A percentile compares a stretch with the other conserved stretches of the same genome.
Evolutionary conservation across 2,113 vertebrate genomes (phyloP).

Genomic region (Pteruthius melanotis): DNA sequence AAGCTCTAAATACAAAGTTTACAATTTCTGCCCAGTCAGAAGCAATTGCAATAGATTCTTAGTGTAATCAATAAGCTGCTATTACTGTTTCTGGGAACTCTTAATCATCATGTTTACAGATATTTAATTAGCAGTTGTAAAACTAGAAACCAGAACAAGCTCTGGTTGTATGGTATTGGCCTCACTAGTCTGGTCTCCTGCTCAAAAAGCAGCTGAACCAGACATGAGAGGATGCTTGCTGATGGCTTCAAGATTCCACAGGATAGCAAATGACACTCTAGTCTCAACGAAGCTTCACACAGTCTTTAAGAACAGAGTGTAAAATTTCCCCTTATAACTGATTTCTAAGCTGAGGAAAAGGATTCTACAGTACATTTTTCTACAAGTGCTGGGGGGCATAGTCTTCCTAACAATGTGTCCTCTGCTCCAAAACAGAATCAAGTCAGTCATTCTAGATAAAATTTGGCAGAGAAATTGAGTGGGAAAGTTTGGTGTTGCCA

Average conservation of each 20-base stretch:
- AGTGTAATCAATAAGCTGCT: conserved; percentile 6
- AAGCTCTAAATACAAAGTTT: conserved; percentile 14
- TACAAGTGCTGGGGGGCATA: background rate
- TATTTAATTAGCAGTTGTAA: background rate
- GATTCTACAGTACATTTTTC: background rate
- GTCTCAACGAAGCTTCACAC: background rate
- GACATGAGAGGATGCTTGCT: background rate
- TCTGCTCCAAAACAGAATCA: background rate
- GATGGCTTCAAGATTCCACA: background rate
- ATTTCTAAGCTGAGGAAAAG: background rate
- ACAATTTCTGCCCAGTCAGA: background rate
- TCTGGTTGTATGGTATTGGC: background rate
- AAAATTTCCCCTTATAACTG: background rate
- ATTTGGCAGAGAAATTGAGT: background rate
- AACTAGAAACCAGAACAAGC: background rate
- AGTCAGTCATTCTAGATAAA: background rate
- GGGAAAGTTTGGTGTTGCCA: background rate
- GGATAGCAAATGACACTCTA: background rate
- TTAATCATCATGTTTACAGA: background rate
- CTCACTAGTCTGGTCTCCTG: background rate
- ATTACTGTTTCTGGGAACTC: background rate
- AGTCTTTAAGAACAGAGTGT: background rate
- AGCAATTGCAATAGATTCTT: background rate
- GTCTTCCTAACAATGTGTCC: background rate
- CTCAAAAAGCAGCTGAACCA: background rate